Percentiles rank a stretch among this genome's conserved stretches.
Conservation (phyloP, 2,888 invertebrate species). For the Apantesis nais region DNA sequence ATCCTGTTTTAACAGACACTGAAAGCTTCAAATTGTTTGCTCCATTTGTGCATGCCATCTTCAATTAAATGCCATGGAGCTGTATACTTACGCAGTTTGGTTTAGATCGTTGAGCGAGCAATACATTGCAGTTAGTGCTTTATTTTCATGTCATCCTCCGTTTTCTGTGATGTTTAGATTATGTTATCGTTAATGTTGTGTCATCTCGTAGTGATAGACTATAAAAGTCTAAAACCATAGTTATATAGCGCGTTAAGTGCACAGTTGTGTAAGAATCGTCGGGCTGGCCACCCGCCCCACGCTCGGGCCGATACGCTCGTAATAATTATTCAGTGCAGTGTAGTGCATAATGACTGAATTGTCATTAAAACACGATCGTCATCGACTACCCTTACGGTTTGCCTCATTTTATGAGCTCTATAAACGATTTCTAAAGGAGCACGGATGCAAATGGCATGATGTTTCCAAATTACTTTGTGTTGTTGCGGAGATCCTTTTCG, state of each 20-base stretch:
- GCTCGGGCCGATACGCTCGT: conserved; percentile 44
- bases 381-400: conserved; percentile 66
- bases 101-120: conserved; percentile 53
- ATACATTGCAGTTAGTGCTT: conserved; percentile 33
- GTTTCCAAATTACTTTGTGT: conserved; percentile 76
- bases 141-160: conserved; percentile 2
- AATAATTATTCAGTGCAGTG: conserved; percentile 47
- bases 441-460: conserved; percentile 82
- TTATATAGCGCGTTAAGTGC: conserved; percentile 53
- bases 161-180: conserved; percentile 18
- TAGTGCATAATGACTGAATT: conserved; percentile 71
- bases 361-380: conserved; percentile 65
- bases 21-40: conserved; percentile 68
- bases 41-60: conserved; percentile 67
- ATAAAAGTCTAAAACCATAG: conserved; percentile 39
- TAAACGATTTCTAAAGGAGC: conserved; percentile 80
- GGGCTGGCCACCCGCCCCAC: conserved; percentile 70
- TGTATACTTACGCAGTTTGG: conserved; percentile 63
- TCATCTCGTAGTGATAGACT: conserved; percentile 46
- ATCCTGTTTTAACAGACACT: conserved; percentile 82
- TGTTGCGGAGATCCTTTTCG: conserved; percentile 78
- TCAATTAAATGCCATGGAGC: conserved; percentile 69
- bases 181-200: conserved; percentile 49
- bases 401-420: conserved; percentile 78
- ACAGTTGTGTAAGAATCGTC: conserved; percentile 76